These are phyloP conservation scores for Lepidurus couesii DNA, from an alignment of 1,140 invertebrate species.

Conservation along the genomic window DNA sequence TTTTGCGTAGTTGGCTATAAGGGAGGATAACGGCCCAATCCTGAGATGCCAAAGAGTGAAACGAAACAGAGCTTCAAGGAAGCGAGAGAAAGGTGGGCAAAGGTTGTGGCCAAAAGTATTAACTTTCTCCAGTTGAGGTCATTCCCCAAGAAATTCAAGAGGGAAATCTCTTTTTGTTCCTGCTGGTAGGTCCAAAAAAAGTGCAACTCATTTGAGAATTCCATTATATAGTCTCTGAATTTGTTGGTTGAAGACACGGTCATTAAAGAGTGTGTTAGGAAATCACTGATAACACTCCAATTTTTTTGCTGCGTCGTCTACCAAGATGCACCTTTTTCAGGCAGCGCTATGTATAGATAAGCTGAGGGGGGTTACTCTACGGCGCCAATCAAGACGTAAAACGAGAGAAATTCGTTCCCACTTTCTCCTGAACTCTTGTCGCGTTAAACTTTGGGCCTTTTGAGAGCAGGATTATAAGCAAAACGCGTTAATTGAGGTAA, in stretches of 20 bases:
- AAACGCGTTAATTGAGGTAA: background rate
- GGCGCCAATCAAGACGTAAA: background rate
- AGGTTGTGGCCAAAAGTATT: background rate
- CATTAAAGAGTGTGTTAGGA: no score
- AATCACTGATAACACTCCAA: no score
- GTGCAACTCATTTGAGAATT: no score
- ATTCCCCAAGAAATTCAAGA: background rate
- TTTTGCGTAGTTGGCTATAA: background rate
- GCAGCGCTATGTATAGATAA: background rate
- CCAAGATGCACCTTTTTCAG: background rate
- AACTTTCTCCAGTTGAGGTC: slow-evolving; percentile 16
- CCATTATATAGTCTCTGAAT: no score
- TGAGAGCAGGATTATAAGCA: background rate
- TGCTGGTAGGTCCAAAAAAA: no score
- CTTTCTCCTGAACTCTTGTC: background rate
- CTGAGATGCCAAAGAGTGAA: background rate
- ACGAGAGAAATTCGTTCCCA: background rate
- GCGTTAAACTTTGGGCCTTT: background rate
- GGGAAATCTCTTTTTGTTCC: no score
- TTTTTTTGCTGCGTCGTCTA: no score
- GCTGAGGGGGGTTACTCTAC: background rate
- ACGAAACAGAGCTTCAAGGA: background rate
- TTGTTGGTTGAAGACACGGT: no score
- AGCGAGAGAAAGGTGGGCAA: slow-evolving; percentile 16
- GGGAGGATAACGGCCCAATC: background rate